Evolutionary conservation across 2,113 vertebrate genomes (phyloP).

Genomic region (Nettapus auritus): DNA sequence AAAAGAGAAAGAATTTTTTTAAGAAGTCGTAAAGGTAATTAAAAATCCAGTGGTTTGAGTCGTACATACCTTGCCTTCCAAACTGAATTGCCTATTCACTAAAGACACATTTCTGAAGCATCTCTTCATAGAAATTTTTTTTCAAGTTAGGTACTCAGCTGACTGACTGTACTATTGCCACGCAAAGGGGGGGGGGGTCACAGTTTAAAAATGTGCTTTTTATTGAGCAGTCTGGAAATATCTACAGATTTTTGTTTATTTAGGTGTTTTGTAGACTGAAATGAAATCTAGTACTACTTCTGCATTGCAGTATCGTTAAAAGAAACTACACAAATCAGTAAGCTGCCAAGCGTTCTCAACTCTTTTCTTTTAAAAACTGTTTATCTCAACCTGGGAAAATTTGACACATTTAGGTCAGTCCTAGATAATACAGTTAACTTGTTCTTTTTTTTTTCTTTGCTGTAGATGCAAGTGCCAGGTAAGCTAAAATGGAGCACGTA

Average conservation of each 20-base stretch:
- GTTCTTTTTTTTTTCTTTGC: constrained; percentile 37
- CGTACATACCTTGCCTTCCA: not conserved
- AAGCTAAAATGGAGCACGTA: not conserved
- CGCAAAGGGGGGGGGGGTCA: not conserved
- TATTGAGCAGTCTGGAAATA: not conserved
- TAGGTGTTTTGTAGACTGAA: not conserved
- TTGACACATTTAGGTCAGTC: constrained; percentile 46
- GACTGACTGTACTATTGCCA: not conserved
- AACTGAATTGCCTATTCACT: not conserved
- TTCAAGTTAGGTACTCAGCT: not conserved
- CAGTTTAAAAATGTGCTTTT: not conserved
- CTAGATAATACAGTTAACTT: constrained; percentile 15
- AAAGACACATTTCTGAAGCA: not conserved
- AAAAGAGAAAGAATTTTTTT: not conserved
- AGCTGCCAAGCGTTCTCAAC: not conserved
- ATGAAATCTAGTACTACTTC: not conserved
- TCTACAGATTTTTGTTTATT: not conserved
- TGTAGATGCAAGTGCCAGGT: not conserved
- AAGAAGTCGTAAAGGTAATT: not conserved
- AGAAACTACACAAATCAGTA: constrained; percentile 48
- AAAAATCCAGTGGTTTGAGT: not conserved
- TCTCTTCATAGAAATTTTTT: not conserved
- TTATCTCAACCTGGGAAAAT: constrained; percentile 28
- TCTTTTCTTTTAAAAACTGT: not conserved
- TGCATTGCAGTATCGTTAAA: not conserved